Evolutionary conservation across 2,113 vertebrate species (phyloP).

Genomic region (Porphyrio hochstetteri): DNA sequence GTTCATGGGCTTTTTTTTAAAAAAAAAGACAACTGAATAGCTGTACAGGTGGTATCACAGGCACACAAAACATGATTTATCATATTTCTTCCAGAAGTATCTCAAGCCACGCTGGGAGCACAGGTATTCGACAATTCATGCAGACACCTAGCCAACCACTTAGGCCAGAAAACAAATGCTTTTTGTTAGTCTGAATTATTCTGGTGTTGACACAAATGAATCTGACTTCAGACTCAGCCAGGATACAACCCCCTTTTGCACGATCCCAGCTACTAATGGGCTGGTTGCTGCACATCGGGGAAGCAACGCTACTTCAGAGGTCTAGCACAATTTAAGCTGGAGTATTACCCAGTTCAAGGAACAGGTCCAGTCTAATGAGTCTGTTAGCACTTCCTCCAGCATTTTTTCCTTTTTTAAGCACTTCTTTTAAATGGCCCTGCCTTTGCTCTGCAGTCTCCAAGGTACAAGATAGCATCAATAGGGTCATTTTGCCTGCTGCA

Average conservation of each 20-base stretch:
- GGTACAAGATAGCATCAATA: background rate
- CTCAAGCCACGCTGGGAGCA: background rate
- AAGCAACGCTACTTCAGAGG: background rate
- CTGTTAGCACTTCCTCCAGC: background rate
- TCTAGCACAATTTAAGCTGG: background rate
- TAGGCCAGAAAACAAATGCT: background rate
- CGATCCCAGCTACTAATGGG: background rate
- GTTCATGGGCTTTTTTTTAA: background rate
- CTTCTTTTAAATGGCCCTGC: background rate
- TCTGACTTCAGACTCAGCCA: background rate
- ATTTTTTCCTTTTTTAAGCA: background rate
- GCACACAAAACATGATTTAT: background rate
- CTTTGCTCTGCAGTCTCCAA: background rate
- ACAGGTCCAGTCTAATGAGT: background rate
- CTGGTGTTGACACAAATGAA: background rate
- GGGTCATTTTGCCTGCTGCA: background rate
- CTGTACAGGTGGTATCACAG: background rate
- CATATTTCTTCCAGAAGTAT: background rate
- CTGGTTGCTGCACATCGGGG: background rate
- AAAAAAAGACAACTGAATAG: background rate
- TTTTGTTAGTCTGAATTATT: background rate
- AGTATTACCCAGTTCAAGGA: background rate
- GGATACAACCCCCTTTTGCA: background rate
- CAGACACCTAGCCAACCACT: background rate
- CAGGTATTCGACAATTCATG: background rate